These are phyloP conservation scores for Cydia strobilella DNA, from an alignment of 1,140 invertebrate genomes.

Conservation along the genomic window DNA sequence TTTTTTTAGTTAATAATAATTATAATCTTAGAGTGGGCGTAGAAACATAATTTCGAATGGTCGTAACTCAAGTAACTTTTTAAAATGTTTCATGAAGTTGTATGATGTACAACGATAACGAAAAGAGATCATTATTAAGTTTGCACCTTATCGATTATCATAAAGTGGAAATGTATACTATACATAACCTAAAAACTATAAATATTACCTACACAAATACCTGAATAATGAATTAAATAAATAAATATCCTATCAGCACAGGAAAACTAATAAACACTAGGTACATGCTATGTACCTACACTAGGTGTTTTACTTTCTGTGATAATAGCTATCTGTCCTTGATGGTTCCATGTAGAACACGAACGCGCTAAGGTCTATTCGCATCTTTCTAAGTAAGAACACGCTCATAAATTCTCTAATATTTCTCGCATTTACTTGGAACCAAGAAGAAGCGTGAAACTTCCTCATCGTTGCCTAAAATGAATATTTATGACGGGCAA, in stretches of 20 bases:
- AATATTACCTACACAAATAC: too few species aligned
- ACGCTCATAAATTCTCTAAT: constrained; percentile 77
- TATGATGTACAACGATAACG: too few species aligned
- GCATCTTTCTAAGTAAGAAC: constrained; percentile 53
- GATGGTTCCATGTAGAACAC: neutral
- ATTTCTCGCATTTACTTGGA: constrained; percentile 69
- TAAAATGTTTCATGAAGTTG: neutral
- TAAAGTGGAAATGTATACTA: too few species aligned
- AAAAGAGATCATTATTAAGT: too few species aligned
- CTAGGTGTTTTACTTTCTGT: too few species aligned
- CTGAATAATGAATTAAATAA: too few species aligned
- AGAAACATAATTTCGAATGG: neutral
- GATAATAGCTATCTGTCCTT: too few species aligned
- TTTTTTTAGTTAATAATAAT: neutral
- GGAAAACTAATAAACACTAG: too few species aligned
- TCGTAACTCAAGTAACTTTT: neutral
- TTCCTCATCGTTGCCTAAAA: constrained; percentile 72
- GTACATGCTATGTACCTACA: too few species aligned
- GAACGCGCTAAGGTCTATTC: constrained; percentile 30
- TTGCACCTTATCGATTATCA: too few species aligned
- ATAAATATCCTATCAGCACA: too few species aligned
- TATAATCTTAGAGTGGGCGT: neutral
- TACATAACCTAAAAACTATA: too few species aligned
- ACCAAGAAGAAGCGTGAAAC: constrained; percentile 65
- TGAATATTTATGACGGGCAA: constrained; percentile 77